Evolutionary conservation across 2,797 vertebrate genomes (phyloP).

Genomic region (Diplodus sargus): DNA sequence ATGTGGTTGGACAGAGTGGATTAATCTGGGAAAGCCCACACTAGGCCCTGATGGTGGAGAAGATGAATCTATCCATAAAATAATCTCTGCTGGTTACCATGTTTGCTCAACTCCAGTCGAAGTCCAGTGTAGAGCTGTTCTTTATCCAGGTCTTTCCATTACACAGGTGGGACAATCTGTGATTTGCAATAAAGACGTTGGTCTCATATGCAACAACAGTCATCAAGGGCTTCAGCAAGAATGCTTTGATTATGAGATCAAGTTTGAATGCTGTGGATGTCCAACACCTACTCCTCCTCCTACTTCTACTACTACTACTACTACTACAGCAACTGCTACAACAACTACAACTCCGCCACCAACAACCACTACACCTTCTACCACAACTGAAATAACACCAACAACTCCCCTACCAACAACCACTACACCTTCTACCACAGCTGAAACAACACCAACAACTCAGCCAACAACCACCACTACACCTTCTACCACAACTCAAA

Average conservation of each 20-base stretch:
- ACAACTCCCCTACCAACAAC: background rate
- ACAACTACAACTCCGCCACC: no score
- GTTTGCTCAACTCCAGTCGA: slow-evolving; percentile 23
- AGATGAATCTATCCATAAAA: slow-evolving; percentile 41
- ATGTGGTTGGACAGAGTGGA: slow-evolving; percentile 24
- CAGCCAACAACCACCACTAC: background rate
- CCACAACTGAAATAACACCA: background rate
- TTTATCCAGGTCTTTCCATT: background rate
- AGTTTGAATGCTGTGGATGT: slow-evolving; percentile 47
- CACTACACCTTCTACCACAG: slow-evolving; percentile 5
- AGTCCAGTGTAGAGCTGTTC: background rate
- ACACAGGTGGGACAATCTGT: background rate
- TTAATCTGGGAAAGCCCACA: background rate
- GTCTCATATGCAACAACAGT: slow-evolving; percentile 58
- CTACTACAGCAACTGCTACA: background rate
- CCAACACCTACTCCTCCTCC: background rate
- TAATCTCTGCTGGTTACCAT: slow-evolving; percentile 33
- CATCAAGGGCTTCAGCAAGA: slow-evolving; percentile 38
- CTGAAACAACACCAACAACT: background rate
- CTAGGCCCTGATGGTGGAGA: slow-evolving; percentile 49
- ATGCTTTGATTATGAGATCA: slow-evolving; percentile 69
- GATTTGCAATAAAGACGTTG: slow-evolving; percentile 32
- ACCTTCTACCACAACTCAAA: background rate
- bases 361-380: no score
- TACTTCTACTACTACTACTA: background rate